Base-by-base conservation (phyloP, 1,140 invertebrate species). In the Proctacanthus coquilletti region DNA sequence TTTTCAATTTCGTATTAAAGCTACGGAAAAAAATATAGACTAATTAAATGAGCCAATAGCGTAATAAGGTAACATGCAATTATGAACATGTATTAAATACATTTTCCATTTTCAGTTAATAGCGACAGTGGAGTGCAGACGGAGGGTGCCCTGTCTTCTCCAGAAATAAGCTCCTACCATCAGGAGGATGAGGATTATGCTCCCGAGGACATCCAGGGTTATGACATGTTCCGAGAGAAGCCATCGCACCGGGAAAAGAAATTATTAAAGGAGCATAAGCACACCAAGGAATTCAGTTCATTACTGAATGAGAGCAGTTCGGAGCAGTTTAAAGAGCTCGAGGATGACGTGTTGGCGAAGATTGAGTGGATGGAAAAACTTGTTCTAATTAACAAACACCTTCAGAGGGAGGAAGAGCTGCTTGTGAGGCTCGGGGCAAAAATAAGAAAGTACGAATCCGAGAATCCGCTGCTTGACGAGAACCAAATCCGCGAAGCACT, bases 311-410 rank as follows among this genome's bases (percentile, higher is more conserved):
- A 30, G n/a, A 10, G 9, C 11, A 30, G 21, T 9, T 11, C 6
- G 6, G 23, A 6, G 6, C 6, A 25, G 6, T 25, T 25, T 8
- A 25, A 25, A 25, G 23, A n/a, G n/a, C n/a, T 25, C 6, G 30
- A 39, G 9, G 27, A 32, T 21, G 38, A 46, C n/a, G 38, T 44
- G 8, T 45, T 50, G 8, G 65, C 70, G 50, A 70, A 77, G 56
- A 52, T 79, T 4, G 70, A 75, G 43, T 60, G 80, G 35, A 62
- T 79, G 46, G 77, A 83, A 47, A 75, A 75, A 50, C 68, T 83
- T 17, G 66, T 76, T 5, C 71, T 74, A 14, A 60, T 84, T 11
- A 82, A 83, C 47, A 75, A 78, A 46, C 66, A 70, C 42, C 59
- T 84, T 31, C 69, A 80, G 38, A 65, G 71, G 17, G 76, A 81